These are phyloP conservation scores for Phortica okadai DNA, from an alignment of 2,888 invertebrate genomes.

Conservation along the genomic window DNA sequence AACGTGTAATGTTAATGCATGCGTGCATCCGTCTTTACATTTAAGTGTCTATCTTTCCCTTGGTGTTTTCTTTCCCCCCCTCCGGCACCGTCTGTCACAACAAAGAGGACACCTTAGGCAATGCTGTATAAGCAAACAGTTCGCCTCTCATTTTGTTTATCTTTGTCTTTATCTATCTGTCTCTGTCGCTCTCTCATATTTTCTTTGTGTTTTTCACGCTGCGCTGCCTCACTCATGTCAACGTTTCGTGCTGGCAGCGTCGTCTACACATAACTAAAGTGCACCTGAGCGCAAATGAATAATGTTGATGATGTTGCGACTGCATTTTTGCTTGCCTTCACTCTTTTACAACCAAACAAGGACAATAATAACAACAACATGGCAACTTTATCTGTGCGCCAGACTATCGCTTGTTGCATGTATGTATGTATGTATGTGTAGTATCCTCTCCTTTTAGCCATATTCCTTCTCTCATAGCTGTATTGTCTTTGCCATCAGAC, in stretches of 20 bases:
- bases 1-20: too few relatives aligned
- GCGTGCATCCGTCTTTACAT: too few relatives aligned
- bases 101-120: too few relatives aligned
- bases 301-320: slow-evolving; percentile 55
- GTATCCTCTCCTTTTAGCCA: too few relatives aligned
- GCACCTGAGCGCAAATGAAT: slow-evolving; percentile 68
- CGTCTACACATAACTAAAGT: slow-evolving; percentile 43
- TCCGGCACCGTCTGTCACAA: too few relatives aligned
- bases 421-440: not conserved
- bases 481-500: not conserved
- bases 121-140: too few relatives aligned
- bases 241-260: not conserved
- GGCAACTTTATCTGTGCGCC: not conserved
- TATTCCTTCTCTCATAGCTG: too few relatives aligned
- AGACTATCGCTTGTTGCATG: slow-evolving; percentile 46
- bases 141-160: too few relatives aligned
- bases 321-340: slow-evolving; percentile 7
- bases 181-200: too few relatives aligned
- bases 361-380: not conserved
- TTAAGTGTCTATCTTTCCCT: too few relatives aligned
- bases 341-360: not conserved
- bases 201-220: not conserved
- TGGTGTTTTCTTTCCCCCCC: too few relatives aligned
- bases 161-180: too few relatives aligned
- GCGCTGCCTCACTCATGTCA: not conserved